Evolutionary conservation across 2,888 invertebrate species (phyloP).

Genomic region (Congeria kusceri): DNA sequence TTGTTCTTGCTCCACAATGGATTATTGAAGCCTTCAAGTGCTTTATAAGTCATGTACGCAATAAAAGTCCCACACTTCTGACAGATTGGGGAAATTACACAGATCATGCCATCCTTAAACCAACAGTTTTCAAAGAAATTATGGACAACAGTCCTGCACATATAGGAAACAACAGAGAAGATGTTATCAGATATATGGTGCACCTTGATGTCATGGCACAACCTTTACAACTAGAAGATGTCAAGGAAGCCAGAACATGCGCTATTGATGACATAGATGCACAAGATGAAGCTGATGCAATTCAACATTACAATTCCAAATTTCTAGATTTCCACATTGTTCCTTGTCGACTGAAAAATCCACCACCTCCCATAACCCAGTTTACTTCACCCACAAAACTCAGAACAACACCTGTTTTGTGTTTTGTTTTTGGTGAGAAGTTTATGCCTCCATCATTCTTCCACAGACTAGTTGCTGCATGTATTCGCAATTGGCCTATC

Average conservation of each 20-base stretch:
- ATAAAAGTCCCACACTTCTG: no score
- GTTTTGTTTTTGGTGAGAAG: conserved; percentile 35
- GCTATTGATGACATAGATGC: no score
- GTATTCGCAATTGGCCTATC: conserved; percentile 39
- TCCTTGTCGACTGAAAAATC: conserved; percentile 32
- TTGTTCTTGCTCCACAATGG: conserved; percentile 57
- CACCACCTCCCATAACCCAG: neutral
- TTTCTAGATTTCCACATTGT: no score
- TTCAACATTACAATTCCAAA: conserved; percentile 14
- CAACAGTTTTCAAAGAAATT: no score
- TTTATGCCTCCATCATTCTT: conserved; percentile 56
- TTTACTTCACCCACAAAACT: neutral
- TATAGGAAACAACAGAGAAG: no score
- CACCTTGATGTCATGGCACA: no score
- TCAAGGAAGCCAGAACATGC: no score
- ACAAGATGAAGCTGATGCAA: neutral
- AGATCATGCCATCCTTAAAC: no score
- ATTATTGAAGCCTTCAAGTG: conserved; percentile 56
- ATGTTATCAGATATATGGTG: no score
- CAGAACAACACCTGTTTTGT: conserved; percentile 45
- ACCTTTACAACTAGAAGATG: no score
- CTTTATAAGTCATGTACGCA: conserved; percentile 38
- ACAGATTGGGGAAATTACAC: no score
- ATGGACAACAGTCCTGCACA: no score
- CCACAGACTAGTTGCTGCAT: conserved; percentile 50